These are phyloP conservation scores for Epinotia nisella DNA, from an alignment of 2,888 invertebrate genomes.

Conservation along the genomic window DNA sequence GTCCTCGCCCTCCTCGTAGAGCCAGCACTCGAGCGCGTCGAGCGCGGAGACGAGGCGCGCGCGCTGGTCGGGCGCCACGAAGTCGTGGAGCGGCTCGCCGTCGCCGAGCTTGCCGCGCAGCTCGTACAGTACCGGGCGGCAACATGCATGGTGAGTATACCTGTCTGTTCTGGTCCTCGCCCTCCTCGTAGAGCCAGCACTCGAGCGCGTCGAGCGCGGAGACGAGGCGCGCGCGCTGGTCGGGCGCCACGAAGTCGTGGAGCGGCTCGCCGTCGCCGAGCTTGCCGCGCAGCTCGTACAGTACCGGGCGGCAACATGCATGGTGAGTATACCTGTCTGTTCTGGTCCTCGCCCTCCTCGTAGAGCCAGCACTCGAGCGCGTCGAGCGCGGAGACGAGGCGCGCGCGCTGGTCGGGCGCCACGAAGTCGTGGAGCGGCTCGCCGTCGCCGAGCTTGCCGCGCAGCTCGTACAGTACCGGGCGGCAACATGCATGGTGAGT, in stretches of 20 bases:
- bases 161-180: constrained; percentile 8
- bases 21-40: no score
- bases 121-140: no score
- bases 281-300: not conserved
- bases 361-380: constrained; percentile 4
- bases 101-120: no score
- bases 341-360: constrained; percentile 8
- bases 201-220: constrained; percentile 4
- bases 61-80: no score
- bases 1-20: no score
- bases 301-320: not conserved
- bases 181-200: constrained; percentile 5
- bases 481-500: not conserved
- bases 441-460: not conserved
- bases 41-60: no score
- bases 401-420: not conserved
- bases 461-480: no score
- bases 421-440: not conserved
- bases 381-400: constrained; percentile 3
- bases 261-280: not conserved
- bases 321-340: not conserved
- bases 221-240: not conserved
- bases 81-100: no score
- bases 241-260: not conserved
- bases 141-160: not conserved